Percentiles rank a stretch among this genome's conserved stretches.
Evolutionary conservation across 1,140 invertebrate genomes (phyloP).

Genomic region (Ooceraea biroi): DNA sequence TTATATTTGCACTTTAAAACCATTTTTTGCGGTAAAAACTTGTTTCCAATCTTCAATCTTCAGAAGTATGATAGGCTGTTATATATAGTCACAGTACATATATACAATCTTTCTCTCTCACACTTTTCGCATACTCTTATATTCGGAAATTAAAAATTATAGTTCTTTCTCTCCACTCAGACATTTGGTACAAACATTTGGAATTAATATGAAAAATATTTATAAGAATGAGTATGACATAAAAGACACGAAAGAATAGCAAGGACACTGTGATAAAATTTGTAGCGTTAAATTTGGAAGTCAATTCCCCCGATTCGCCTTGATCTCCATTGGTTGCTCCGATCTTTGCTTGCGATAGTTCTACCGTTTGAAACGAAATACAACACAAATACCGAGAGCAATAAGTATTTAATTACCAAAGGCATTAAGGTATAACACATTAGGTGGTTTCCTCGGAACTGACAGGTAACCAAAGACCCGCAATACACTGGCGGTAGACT

Average conservation of each 20-base stretch:
- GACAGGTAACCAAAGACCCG: conserved; percentile 14
- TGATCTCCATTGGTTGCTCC: background rate
- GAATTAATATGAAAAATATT: background rate
- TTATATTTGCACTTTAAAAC: conserved; percentile 1
- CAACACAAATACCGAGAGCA: conserved; percentile 47
- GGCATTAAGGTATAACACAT: conserved; percentile 32
- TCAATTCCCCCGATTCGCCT: background rate
- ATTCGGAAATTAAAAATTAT: background rate
- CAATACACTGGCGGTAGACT: conserved; percentile 57
- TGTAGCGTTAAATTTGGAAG: conserved; percentile 4
- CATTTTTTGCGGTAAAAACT: background rate
- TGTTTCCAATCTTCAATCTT: conserved; percentile 5
- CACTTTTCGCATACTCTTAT: background rate
- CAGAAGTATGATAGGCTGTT: background rate
- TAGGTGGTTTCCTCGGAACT: conserved; percentile 49
- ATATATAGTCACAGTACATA: background rate
- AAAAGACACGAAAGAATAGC: background rate
- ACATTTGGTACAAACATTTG: background rate
- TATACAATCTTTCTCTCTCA: no score
- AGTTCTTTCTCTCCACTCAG: background rate
- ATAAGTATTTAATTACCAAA: conserved; percentile 70
- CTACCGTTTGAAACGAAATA: conserved; percentile 30
- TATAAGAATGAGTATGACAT: background rate
- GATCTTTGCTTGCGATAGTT: background rate
- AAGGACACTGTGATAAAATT: conserved; percentile 21